Evolutionary conservation across 2,113 vertebrate genomes (phyloP), one percentile per base, ranked within the genome.

Genomic region (Mungos mungo): DNA sequence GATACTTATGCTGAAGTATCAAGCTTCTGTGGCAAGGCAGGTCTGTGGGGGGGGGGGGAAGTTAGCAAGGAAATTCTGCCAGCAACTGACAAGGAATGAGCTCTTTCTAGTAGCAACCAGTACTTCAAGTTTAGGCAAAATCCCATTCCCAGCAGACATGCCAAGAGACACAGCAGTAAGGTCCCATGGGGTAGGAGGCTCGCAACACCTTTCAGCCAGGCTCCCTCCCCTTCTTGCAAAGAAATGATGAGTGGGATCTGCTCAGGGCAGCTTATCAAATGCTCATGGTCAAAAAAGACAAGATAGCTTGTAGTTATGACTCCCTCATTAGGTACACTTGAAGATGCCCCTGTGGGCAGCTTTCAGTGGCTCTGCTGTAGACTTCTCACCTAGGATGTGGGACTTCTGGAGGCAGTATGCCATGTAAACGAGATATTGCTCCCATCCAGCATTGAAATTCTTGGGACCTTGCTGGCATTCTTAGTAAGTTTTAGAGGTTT

Each of bases 61-160:
- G 50, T 96, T 83, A 83, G 41, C 54, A 83, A 93, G 63, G 29
- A 66, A 94, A 93, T 83, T 79, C 71, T 89, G 38, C 60, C 77
- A 93, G 33, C 18, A 72, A 66, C 90, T 88, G 45, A 79, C 8
- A 94, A 63, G 52, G 66, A 80, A 31, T 27, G 45, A 57, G n/a
- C 21, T 69, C 27, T 96, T 91, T 92, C 63, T 57, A 35, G 38
- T 12, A 69, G n/a, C 18, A 90, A 50, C 11, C 25, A 33, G 47
- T 3, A 95, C 52, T 74, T 90, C 25, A 31, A 27, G 0, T 93
- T 69, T 95, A 63, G 91, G 63, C 33, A 88, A 79, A 82, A 79
- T 97, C 47, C 54, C 19, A 83, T 31, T 50, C 50, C 74, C 52
- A 45, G 5, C 21, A 5, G 79, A 35, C 10, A 66, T 35, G 54